Evolutionary conservation across 2,888 invertebrate genomes (phyloP), one percentile per base, ranked within the genome.

Genomic region (Oegoconia quadripuncta): DNA sequence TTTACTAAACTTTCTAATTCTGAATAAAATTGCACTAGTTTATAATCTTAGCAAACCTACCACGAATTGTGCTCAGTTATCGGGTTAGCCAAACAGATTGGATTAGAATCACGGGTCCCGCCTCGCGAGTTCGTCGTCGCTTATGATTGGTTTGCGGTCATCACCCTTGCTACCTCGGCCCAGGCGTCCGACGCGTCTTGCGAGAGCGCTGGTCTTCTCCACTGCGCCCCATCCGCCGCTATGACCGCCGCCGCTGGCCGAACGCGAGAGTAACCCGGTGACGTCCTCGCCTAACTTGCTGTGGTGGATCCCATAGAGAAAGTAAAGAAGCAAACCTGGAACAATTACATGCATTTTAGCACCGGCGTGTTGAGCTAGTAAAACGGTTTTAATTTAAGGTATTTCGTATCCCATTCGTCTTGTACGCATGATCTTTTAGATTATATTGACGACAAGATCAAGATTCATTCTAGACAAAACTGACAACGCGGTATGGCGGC

Each of bases 271-370:
- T 1, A 87, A 64, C 1, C 88, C 86, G 0, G 86, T 75, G 2
- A 82, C 82, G n/a, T 87, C 86, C 42, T 87, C 91, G 23, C 94
- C 93, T 54, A 95, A 91, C 71, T 94, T 94, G 74, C 95, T 96
- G 70, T 95, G 93, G 64, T 94, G 93, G 43, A 96, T 94, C 3
- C 95, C 95, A 69, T 96, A 95, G 1, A 94, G 78, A 76, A 95
- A 95, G 71, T 96, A 96, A 4, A 95, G 90, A 16, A 95, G 78
- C 69, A 95, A 88, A 34, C 95, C 95, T 95, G 80, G 11, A 88
- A 71, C 2, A 2, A 25, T 20, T 20, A 20, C 4, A 20, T n/a
- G n/a, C n/a, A n/a, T n/a, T n/a, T n/a, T n/a, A n/a, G n/a, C n/a
- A n/a, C n/a, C n/a, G n/a, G n/a, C n/a, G n/a, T n/a, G n/a, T n/a